These are phyloP conservation scores for Chlorodrepanis virens DNA, from an alignment of 2,113 vertebrate species.

Conservation along the genomic window DNA sequence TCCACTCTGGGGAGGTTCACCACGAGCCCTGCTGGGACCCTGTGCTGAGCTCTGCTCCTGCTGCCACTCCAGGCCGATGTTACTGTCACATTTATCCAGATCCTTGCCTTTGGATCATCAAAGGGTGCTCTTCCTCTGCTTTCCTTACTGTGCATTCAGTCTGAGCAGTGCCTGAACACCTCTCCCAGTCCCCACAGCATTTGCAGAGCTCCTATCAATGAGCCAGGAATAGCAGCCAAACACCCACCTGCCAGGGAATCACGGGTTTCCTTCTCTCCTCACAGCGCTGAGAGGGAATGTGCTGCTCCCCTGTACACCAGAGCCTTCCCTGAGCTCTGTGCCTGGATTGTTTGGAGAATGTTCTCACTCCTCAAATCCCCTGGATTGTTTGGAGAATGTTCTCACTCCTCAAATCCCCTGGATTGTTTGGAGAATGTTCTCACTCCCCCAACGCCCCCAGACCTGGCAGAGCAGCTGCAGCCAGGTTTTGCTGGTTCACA, in stretches of 20 bases:
- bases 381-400: too few species aligned
- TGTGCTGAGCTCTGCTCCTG: not conserved
- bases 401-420: too few species aligned
- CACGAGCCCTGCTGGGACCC: not conserved
- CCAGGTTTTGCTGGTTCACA: not conserved
- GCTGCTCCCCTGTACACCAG: not conserved
- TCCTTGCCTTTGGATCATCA: not conserved
- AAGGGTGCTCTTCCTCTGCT: not conserved
- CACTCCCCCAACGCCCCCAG: fast-evolving
- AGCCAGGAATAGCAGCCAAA: not conserved
- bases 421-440: too few species aligned
- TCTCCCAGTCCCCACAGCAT: not conserved
- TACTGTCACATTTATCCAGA: not conserved
- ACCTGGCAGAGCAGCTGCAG: not conserved
- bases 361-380: not conserved
- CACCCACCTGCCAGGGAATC: not conserved
- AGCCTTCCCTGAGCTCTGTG: fast-evolving
- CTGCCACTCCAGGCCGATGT: fast-evolving
- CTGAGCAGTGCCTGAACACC: not conserved
- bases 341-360: not conserved
- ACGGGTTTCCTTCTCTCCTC: not conserved
- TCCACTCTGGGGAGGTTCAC: not conserved
- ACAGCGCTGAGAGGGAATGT: not conserved
- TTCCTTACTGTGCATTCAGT: not conserved
- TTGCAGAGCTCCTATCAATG: not conserved